A percentile compares a stretch with the other conserved stretches of the same genome.
Conservation (phyloP, 37 sponge, comb jelly and placozoan genomes). For the Amphimedon queenslandica region DNA sequence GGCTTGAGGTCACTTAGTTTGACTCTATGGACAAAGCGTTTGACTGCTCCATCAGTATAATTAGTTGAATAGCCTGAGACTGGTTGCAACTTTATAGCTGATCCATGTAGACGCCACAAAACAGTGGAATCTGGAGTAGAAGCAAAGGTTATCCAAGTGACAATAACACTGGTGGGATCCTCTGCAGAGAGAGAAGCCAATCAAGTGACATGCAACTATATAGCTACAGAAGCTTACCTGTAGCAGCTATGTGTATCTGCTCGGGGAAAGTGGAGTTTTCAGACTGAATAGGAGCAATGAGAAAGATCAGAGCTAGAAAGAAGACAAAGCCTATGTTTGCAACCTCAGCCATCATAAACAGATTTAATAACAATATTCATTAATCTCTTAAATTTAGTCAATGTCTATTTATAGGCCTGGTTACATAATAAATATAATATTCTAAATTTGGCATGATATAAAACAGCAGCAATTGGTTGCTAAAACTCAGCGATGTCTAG, state of each 20-base stretch:
- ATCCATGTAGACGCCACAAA: neutral
- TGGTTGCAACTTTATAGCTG: neutral
- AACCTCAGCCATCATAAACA: no score
- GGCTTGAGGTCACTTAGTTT: conserved; percentile 8
- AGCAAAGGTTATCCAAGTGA: conserved; percentile 29
- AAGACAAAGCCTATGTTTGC: no score
- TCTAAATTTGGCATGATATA: no score
- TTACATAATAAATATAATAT: neutral
- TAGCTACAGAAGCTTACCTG: conserved; percentile 1
- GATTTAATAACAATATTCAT: no score
- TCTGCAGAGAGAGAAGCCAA: neutral
- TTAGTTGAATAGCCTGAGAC: neutral
- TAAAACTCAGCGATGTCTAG: no score
- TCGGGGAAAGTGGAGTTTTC: conserved; percentile 5
- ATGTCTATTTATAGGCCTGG: no score
- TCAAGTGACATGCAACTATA: neutral
- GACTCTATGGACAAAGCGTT: conserved; percentile 16
- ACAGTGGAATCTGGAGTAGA: neutral
- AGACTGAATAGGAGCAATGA: no score
- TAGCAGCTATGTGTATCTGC: conserved; percentile 11
- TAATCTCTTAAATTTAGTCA: no score
- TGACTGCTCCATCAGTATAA: neutral
- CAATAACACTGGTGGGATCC: neutral
- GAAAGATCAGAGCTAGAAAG: no score
- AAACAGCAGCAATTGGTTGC: no score